These are phyloP conservation scores for Tethya wilhelma DNA, from an alignment of 37 sponge, comb jelly and placozoan genomes.

Conservation along the genomic window DNA sequence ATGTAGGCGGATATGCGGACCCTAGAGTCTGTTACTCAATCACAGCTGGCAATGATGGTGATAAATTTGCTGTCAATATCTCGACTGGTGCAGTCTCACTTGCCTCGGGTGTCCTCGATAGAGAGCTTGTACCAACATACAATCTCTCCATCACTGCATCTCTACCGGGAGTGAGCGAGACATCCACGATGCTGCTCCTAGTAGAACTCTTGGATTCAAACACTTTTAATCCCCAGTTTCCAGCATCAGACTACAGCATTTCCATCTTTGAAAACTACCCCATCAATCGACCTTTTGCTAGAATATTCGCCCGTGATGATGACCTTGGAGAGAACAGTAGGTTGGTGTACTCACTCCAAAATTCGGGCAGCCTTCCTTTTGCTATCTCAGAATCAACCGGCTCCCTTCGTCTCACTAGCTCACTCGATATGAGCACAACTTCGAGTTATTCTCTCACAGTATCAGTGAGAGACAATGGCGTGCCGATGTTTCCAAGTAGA, in stretches of 20 bases:
- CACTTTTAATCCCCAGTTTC: constrained; percentile 64
- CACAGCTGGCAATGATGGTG: constrained; percentile 1
- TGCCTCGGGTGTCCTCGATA: constrained; percentile 6
- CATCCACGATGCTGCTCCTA: constrained; percentile 35
- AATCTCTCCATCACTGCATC: constrained; percentile 42
- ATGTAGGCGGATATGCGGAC: constrained; percentile 16
- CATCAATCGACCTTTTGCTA: constrained; percentile 10
- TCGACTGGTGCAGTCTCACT: constrained; percentile 47
- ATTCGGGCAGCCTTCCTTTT: constrained; percentile 26
- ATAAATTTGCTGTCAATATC: constrained; percentile 45
- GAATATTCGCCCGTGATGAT: constrained; percentile 56
- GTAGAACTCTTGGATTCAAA: constrained; percentile 61
- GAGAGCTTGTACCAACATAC: constrained; percentile 16
- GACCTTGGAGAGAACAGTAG: constrained; percentile 34
- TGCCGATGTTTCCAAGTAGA: not conserved
- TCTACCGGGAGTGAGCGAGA: not conserved
- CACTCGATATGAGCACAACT: constrained; percentile 30
- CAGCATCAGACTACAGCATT: constrained; percentile 6
- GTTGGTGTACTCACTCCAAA: constrained; percentile 22
- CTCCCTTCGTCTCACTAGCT: constrained; percentile 23
- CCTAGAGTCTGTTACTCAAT: constrained; percentile 46
- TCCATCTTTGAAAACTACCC: constrained; percentile 37
- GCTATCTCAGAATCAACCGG: constrained; percentile 51
- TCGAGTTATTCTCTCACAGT: constrained; percentile 16
- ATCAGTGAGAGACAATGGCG: constrained; percentile 31